Conservation (phyloP, 2,888 invertebrate genomes). For the Eristalis intricaria region DNA sequence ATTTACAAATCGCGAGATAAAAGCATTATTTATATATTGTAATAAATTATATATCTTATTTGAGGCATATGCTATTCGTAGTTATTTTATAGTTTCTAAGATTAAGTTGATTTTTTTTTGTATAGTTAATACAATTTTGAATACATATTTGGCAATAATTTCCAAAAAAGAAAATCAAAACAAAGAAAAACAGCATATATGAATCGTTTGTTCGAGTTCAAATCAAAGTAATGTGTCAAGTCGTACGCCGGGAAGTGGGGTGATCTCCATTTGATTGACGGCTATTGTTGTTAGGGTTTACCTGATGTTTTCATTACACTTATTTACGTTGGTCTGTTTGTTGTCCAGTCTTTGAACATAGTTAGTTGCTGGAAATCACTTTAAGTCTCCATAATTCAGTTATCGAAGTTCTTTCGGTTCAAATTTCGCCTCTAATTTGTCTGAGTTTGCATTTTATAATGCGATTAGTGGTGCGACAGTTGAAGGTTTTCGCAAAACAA, state of each 20-base stretch:
- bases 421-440: too few species aligned
- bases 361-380: too few species aligned
- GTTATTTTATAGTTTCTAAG: conserved; percentile 60
- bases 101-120: conserved; percentile 42
- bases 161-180: not conserved
- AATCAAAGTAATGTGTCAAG: not conserved
- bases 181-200: not conserved
- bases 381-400: too few species aligned
- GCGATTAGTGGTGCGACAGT: too few species aligned
- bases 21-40: conserved; percentile 66
- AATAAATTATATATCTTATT: conserved; percentile 64
- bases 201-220: not conserved
- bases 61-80: conserved; percentile 55
- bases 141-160: conserved; percentile 46
- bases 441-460: too few species aligned
- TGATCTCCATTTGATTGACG: not conserved
- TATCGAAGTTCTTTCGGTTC: too few species aligned
- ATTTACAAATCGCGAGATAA: conserved; percentile 64
- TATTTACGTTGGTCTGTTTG: not conserved
- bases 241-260: not conserved
- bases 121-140: conserved; percentile 25
- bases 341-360: not conserved
- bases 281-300: not conserved
- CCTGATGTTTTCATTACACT: not conserved
- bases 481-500: too few species aligned